Conservation (phyloP, 2,888 invertebrate species). For the Lutraria lutraria region DNA sequence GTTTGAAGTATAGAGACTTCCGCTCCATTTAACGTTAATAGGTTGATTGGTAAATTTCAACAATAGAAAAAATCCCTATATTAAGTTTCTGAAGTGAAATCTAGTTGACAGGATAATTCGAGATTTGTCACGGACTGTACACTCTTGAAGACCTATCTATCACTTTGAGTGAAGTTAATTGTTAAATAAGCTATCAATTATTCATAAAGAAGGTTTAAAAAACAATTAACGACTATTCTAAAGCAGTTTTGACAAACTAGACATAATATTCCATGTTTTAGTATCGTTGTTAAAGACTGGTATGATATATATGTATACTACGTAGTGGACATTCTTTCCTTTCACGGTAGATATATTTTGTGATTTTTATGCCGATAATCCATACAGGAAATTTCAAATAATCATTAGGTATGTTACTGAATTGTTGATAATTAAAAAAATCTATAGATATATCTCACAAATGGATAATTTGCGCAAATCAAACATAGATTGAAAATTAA, state of each 20-base stretch:
- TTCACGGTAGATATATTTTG: no score
- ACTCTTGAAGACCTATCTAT: not conserved
- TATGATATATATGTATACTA: not conserved
- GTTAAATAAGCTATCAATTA: not conserved
- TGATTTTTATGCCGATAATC: no score
- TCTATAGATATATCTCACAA: no score
- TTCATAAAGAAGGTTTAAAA: not conserved
- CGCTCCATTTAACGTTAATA: not conserved
- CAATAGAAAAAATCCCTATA: not conserved
- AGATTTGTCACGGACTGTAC: not conserved
- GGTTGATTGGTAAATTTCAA: not conserved
- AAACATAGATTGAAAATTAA: no score
- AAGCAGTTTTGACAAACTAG: not conserved
- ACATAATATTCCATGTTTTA: not conserved
- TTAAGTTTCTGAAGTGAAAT: not conserved
- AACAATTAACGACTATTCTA: not conserved
- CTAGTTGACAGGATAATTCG: not conserved
- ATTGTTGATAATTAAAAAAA: no score
- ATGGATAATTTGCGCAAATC: no score
- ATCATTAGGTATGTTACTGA: no score
- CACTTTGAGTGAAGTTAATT: not conserved
- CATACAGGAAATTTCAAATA: no score
- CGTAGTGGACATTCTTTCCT: no score
- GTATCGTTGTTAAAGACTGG: not conserved
- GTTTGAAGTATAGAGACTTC: not conserved